Conservation (phyloP, 1,140 invertebrate genomes). For the Pogonus chalceus region DNA sequence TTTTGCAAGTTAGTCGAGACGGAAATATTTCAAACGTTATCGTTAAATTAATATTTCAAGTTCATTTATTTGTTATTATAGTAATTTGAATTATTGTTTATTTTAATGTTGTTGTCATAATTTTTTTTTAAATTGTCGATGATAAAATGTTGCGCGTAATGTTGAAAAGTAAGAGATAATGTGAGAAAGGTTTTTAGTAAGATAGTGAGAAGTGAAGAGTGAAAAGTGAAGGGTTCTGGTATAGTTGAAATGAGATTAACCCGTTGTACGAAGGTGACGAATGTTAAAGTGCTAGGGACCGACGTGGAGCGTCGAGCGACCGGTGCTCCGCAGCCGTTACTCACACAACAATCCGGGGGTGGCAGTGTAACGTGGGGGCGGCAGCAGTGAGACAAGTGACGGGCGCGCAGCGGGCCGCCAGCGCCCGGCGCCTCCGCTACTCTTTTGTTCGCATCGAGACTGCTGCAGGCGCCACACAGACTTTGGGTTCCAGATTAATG, state of each 20-base stretch:
- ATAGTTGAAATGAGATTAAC: neutral
- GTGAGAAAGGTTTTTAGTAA: too few relatives aligned
- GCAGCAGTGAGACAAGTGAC: neutral
- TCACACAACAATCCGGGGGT: neutral
- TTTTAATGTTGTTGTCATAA: too few relatives aligned
- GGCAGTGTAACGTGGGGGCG: neutral
- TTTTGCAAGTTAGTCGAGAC: too few relatives aligned
- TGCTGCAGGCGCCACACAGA: constrained; percentile 42
- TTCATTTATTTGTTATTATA: too few relatives aligned
- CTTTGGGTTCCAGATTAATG: constrained; percentile 49
- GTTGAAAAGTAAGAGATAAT: too few relatives aligned
- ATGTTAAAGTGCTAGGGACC: neutral
- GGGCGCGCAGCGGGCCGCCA: constrained; percentile 11
- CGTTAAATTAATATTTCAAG: too few relatives aligned
- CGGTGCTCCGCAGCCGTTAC: neutral
- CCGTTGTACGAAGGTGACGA: neutral
- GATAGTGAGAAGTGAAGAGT: neutral
- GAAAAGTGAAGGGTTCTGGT: too few relatives aligned
- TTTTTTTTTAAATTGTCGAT: too few relatives aligned
- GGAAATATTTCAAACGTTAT: too few relatives aligned
- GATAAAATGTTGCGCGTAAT: too few relatives aligned
- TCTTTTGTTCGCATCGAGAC: constrained; percentile 25
- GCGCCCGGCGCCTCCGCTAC: constrained; percentile 21
- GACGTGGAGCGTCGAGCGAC: too few relatives aligned
- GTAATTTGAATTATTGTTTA: too few relatives aligned